Evolutionary conservation across 1,140 invertebrate species (phyloP).

Genomic region (Drosophila novamexicana): DNA sequence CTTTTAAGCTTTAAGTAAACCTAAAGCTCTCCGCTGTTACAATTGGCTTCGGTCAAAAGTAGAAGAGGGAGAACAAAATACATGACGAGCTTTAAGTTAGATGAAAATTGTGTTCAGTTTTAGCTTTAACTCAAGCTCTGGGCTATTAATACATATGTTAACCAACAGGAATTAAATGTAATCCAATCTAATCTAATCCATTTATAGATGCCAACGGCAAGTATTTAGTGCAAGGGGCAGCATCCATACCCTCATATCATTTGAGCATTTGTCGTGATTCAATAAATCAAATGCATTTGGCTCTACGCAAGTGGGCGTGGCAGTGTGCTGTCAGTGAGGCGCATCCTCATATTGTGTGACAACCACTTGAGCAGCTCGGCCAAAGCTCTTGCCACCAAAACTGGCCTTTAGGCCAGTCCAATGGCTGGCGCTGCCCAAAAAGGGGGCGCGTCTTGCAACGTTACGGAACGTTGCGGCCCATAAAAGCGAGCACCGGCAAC

Average conservation of each 20-base stretch:
- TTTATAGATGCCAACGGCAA: background rate
- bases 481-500: slow-evolving; percentile 38
- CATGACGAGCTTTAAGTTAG: background rate
- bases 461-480: slow-evolving; percentile 35
- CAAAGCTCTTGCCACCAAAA: slow-evolving; percentile 12
- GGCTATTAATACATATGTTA: background rate
- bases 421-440: slow-evolving; percentile 13
- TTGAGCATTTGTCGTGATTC: slow-evolving; percentile 21
- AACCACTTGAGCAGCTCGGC: slow-evolving; percentile 28
- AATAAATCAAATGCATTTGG: slow-evolving; percentile 67
- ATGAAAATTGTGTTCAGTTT: background rate
- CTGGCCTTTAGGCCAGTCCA: background rate
- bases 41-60: no score
- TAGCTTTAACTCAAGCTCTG: background rate
- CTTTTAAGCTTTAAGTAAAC: no score
- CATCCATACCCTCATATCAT: background rate
- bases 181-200: slow-evolving; percentile 13
- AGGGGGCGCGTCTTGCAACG: slow-evolving; percentile 15
- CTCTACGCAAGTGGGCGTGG: slow-evolving; percentile 37
- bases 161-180: background rate
- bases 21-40: no score
- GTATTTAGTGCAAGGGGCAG: background rate
- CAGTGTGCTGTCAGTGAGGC: slow-evolving; percentile 22
- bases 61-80: no score
- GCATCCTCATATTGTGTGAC: slow-evolving; percentile 13